Percentiles rank a stretch among this genome's conserved stretches.
These are phyloP conservation scores for Pseudorhombus dupliciocellatus DNA, from an alignment of 2,113 vertebrate species.

Conservation along the genomic window DNA sequence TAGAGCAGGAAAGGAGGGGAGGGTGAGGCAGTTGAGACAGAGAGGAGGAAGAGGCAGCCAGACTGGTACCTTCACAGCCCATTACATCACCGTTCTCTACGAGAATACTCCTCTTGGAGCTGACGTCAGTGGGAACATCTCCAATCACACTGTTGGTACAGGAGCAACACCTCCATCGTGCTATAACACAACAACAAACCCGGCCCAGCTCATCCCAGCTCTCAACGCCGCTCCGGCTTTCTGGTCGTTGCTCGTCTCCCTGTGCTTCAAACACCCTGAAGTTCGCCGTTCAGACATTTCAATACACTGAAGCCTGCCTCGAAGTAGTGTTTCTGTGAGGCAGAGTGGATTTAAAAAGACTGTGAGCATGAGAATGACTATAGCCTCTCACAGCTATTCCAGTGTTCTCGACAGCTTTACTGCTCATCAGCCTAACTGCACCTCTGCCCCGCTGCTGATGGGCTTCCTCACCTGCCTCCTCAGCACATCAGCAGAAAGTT, in stretches of 20 bases:
- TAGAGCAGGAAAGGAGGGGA: slow-evolving; percentile 43
- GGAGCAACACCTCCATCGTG: slow-evolving; percentile 63
- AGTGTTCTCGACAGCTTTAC: slow-evolving; percentile 68
- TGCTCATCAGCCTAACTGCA: slow-evolving; percentile 74
- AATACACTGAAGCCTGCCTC: no score
- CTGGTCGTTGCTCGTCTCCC: not conserved
- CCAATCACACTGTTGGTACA: slow-evolving; percentile 63
- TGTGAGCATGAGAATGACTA: slow-evolving; percentile 45
- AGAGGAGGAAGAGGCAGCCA: slow-evolving; percentile 46
- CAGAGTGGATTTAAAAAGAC: slow-evolving; percentile 12
- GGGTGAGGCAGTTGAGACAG: slow-evolving; percentile 45
- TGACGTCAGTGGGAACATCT: slow-evolving; percentile 74
- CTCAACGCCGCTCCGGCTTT: not conserved
- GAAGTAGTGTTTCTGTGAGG: not conserved
- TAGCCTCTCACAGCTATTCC: slow-evolving; percentile 55
- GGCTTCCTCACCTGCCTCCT: slow-evolving; percentile 73
- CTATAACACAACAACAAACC: slow-evolving; percentile 57
- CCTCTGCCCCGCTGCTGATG: slow-evolving; percentile 75
- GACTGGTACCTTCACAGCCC: slow-evolving; percentile 71
- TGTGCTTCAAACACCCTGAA: not conserved
- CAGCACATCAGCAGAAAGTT: slow-evolving; percentile 75
- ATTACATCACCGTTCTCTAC: slow-evolving; percentile 76
- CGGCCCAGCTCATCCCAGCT: slow-evolving; percentile 17
- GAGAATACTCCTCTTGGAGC: slow-evolving; percentile 64
- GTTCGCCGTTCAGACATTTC: not conserved